These are phyloP conservation scores for Aquatica leii DNA, from an alignment of 2,888 invertebrate genomes.

Conservation along the genomic window DNA sequence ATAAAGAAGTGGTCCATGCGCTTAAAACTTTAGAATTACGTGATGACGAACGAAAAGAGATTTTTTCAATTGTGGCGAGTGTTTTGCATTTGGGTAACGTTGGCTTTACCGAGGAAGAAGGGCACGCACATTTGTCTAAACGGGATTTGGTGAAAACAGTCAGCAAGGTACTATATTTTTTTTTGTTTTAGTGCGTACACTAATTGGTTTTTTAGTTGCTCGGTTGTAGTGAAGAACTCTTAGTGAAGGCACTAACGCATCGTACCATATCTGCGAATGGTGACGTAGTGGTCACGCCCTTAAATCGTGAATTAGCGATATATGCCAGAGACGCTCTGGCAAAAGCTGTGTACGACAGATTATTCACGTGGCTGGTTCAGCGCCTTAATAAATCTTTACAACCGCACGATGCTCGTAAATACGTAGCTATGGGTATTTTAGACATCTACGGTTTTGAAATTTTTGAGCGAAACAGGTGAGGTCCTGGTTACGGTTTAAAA, in stretches of 20 bases:
- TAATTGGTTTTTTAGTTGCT: constrained; percentile 78
- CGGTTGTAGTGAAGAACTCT: constrained; percentile 71
- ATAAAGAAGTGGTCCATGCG: constrained; percentile 74
- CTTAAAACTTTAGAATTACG: constrained; percentile 81
- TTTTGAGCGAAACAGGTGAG: constrained; percentile 84
- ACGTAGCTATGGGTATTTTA: constrained; percentile 85
- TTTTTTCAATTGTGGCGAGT: constrained; percentile 84
- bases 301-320: constrained; percentile 81
- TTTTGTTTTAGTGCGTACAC: not conserved
- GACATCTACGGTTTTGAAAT: constrained; percentile 97
- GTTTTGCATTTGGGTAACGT: constrained; percentile 88
- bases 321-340: constrained; percentile 91
- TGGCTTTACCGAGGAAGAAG: constrained; percentile 79
- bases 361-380: constrained; percentile 90
- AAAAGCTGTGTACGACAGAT: constrained; percentile 89
- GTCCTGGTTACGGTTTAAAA: constrained; percentile 25
- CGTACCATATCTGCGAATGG: constrained; percentile 87
- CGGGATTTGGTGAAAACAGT: constrained; percentile 72
- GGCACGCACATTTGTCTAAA: constrained; percentile 72
- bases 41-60: constrained; percentile 74
- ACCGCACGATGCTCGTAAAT: constrained; percentile 64
- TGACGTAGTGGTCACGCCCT: constrained; percentile 82
- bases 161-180: constrained; percentile 67
- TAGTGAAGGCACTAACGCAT: constrained; percentile 79
- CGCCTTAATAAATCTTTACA: constrained; percentile 80